phyloP scores from a whole-genome alignment of 2,797 vertebrate genomes.

The Myotis myotis region DNA sequence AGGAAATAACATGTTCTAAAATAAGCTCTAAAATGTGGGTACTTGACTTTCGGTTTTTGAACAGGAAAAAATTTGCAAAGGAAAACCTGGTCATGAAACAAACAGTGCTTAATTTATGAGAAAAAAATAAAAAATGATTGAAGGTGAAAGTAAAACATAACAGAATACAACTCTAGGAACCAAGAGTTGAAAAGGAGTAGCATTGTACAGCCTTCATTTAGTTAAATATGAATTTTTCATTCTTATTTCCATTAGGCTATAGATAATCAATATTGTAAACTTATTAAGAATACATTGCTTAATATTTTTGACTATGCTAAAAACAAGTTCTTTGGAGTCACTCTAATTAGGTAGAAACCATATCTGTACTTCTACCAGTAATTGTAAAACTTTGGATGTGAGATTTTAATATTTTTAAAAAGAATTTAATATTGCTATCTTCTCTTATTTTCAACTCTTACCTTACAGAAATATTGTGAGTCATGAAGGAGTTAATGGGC shows the following conservation, averaged over 20 bases:
- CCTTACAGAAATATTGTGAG: neutral
- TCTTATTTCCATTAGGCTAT: neutral
- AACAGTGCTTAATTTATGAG: neutral
- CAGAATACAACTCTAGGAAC: neutral
- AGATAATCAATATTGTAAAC: neutral
- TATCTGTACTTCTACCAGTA: neutral
- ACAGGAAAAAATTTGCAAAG: neutral
- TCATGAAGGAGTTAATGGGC: neutral
- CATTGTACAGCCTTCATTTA: neutral
- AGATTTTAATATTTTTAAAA: neutral
- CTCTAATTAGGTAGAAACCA: neutral
- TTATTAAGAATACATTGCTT: neutral
- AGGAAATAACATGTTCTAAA: neutral
- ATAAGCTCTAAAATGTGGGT: neutral
- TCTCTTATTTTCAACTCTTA: neutral
- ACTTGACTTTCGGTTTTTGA: neutral
- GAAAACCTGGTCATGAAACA: neutral
- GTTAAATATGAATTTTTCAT: neutral
- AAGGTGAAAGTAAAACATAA: neutral
- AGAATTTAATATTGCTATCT: neutral
- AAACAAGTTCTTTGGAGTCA: neutral
- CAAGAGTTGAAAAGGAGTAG: neutral
- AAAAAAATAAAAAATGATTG: too few relatives aligned
- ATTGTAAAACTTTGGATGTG: neutral
- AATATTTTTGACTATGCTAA: neutral